Evolutionary conservation across 2,113 vertebrate species (phyloP), one percentile per base, ranked within the genome.

Genomic region (Colossoma macropomum): DNA sequence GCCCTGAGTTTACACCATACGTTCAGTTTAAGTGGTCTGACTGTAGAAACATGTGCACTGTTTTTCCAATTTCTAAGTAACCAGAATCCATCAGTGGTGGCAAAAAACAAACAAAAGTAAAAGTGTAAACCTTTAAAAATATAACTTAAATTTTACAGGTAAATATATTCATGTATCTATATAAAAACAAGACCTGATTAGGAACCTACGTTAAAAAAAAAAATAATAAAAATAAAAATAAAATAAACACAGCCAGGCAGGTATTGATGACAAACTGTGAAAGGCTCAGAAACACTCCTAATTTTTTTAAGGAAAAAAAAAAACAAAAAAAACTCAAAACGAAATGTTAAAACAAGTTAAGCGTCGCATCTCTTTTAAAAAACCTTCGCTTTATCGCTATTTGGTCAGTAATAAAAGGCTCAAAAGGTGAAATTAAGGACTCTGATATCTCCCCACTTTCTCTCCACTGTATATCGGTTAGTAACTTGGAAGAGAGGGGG

Each of bases 1-100:
- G 91, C 89, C 92, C 93, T 91, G 93, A 94, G 92, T 89, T 90
- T 88, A 80, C 82, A 71, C 56, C 21, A 72, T 75, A 70, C 45
- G 60, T 63, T 71, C 25, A 45, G 60, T 62, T 59, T 50, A 83
- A 75, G 80, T 84, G 84, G 75, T 85, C 25, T 60, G 30, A 45
- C 60, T 21, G 25, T 63, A 60, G 50, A 23, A 34, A 56, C 56
- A 28, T 30, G 75, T 69, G 17, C 27, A 9, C n/a, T 23, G 50
- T 25, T 48, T 6, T 66, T 30, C 30, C 30, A 13, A 54, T 54
- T 25, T 38, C 25, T 15, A 17, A 65, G 11, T 52, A 9, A 34
- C 30, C 28, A 23, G 50, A 78, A 75, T 79, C 80, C 79, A 86
- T 85, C 79, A 83, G 88, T 80, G 87, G 90, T 80, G 81, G 80